Percentiles rank a stretch among this genome's conserved stretches.
These are phyloP conservation scores for Nixonia krombeini DNA, from an alignment of 1,140 invertebrate species.

Conservation along the genomic window DNA sequence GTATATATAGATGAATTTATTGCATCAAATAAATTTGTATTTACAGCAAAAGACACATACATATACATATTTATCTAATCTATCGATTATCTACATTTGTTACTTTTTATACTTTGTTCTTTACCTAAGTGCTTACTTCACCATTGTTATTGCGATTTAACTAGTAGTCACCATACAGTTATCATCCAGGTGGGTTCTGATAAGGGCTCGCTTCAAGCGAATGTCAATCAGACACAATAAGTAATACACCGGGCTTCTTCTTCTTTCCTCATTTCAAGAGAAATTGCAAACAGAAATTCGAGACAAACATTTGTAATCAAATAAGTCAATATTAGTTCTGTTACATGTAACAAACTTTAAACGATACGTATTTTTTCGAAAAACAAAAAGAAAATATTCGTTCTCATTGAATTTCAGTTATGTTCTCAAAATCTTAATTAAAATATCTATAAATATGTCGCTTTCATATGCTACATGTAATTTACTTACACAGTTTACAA, in stretches of 20 bases:
- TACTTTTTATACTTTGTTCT: conserved; percentile 51
- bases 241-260: conserved; percentile 23
- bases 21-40: conserved; percentile 67
- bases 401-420: no score
- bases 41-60: conserved; percentile 67
- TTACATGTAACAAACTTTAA: no score
- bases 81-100: conserved; percentile 67
- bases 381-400: no score
- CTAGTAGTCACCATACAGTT: conserved; percentile 47
- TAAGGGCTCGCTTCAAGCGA: conserved; percentile 45
- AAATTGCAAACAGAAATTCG: neutral
- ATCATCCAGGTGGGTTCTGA: conserved; percentile 53
- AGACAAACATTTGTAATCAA: no score
- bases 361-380: no score
- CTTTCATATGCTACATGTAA: no score
- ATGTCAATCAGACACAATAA: conserved; percentile 22
- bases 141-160: conserved; percentile 41
- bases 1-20: conserved; percentile 65
- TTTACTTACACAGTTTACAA: no score
- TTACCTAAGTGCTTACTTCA: conserved; percentile 42
- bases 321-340: no score
- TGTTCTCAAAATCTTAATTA: no score
- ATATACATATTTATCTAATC: conserved; percentile 66
- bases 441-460: no score
- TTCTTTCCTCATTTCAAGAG: conserved; percentile 15